Evolutionary conservation across 2,888 invertebrate species (phyloP), one percentile per base, ranked within the genome.

Genomic region (Tipula helvola): DNA sequence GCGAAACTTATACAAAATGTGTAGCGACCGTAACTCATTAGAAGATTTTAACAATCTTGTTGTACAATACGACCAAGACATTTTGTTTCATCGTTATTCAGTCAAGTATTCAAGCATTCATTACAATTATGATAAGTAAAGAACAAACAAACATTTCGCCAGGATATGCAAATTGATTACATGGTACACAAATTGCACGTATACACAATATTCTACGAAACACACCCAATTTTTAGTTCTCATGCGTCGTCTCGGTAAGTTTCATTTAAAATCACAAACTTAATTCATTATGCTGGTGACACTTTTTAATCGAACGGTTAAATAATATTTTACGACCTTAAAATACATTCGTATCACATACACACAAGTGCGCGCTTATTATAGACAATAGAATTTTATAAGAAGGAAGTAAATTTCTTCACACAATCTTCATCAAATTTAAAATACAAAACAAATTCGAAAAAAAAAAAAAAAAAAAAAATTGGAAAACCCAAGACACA

Each of bases 301-400:
- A 71, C 71, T 71, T 71, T 71, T 71, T 71, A 71, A 71, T 71
- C 71, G 71, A 71, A 71, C 71, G 71, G 71, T 71, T 71, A 71
- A 71, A 71, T 71, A 71, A 71, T 71, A 71, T 71, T 71, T 71
- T 71, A 71, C 71, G 71, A 71, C 71, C 71, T 71, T 71, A 71
- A 71, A 71, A 71, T 28, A 71, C 71, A 71, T 71, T 71, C 28
- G 71, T 71, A 71, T 71, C 71, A 71, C 71, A 71, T 71, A 52
- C 52, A 52, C 5, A 16, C 28, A 12, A 71, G 8, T 71, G 52
- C 10, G 18, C 28, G 28, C 71, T 28, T 28, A n/a, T 52, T 10
- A 16, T 52, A 71, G 10, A 71, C 71, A 71, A 71, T 71, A 71
- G 71, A 71, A 10, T 71, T 71, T 71, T 71, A 1, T 71, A 71